Base-by-base conservation (phyloP, 2,888 invertebrate genomes). In the Dorcus parallelipipedus region DNA sequence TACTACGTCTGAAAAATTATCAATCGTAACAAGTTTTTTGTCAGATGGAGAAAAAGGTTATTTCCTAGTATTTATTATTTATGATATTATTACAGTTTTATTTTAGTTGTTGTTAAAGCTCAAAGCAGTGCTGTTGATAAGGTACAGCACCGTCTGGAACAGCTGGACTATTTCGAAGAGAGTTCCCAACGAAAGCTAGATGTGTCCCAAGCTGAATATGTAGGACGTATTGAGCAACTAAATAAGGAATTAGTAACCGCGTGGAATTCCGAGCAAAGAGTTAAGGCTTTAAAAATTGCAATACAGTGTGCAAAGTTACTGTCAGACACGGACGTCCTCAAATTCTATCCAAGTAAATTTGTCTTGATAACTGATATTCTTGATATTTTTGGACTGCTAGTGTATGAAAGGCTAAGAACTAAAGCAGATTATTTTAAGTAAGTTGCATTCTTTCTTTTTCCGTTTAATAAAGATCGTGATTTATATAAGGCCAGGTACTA, bases 261-360 rank as follows among this genome's bases (percentile, higher is more conserved):
- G 6, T 99, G 98, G 98, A 87, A 92, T 69, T 86, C 90, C 26
- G 97, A 98, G 79, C 96, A 97, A 77, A 84, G 97, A 68, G 95
- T 96, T 0, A 95, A 95, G 80, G 92, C 97, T 4, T 84, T 97
- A 41, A 97, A 97, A 83, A 97, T 98, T 72, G 94, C 91, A 1
- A 97, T 98, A 67, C 97, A 97, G 83, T 96, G 97, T 79, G 93
- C 97, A 40, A 97, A 97, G 80, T 81, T 97, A 69, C 80, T 99
- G 54, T 88, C 92, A 2, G 95, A 97, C 75, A 89, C 92, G 3
- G 88, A 88, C 57, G 95, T 93, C 0, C 86, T 96, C 74, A 91
- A 91, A 70, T 99, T 98, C 79, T 99, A 98, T 81, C 98, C 98
- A 0, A 96, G 96, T 79, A 97, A 98, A 81, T 99, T 96, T 84